phyloP scores from a whole-genome alignment of 2,113 vertebrate species.

The Lycocorax pyrrhopterus region DNA sequence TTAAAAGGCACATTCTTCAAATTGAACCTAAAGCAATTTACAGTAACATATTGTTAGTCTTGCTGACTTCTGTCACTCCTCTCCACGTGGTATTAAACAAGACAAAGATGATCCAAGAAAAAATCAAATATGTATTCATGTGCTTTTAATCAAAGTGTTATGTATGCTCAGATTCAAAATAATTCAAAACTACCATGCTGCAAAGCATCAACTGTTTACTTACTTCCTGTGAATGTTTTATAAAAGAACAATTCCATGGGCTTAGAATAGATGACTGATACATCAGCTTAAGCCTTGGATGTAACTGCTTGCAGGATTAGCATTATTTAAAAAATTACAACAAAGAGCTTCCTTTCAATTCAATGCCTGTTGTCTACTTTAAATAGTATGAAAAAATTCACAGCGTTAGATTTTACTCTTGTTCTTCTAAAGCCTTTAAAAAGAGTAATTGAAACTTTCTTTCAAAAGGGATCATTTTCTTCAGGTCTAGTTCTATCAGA shows the following conservation, averaged over 20 bases:
- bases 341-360: conserved; percentile 41
- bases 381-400: not conserved
- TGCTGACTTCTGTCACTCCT: not conserved
- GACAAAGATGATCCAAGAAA: not conserved
- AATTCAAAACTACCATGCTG: not conserved
- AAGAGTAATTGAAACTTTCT: conserved; percentile 26
- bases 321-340: conserved; percentile 41
- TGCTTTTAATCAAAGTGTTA: not conserved
- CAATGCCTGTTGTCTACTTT: conserved; percentile 19
- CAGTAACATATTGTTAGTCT: not conserved
- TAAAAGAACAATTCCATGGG: not conserved
- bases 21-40: not conserved
- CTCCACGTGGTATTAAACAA: not conserved
- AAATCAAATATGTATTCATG: not conserved
- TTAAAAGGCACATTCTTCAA: not conserved
- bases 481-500: not conserved
- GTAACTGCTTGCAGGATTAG: conserved; percentile 35
- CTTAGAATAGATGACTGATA: not conserved
- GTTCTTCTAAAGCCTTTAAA: not conserved
- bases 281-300: conserved; percentile 22
- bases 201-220: not conserved
- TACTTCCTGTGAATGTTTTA: not conserved
- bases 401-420: conserved; percentile 31
- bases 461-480: not conserved
- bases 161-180: not conserved